Evolutionary conservation across 2,888 invertebrate genomes (phyloP).

Genomic region (Plagiodera versicolora): DNA sequence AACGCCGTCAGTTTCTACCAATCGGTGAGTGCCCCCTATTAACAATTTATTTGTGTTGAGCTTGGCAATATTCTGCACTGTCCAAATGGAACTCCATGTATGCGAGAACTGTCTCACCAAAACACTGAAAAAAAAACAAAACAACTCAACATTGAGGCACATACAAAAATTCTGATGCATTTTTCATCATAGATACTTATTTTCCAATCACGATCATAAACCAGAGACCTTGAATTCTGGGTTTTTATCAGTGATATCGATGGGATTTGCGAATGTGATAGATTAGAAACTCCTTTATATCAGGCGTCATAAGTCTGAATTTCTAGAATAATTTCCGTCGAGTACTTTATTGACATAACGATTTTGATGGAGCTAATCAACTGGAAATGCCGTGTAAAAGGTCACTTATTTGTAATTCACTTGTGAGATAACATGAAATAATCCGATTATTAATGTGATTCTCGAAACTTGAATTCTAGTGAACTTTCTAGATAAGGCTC

Average conservation of each 20-base stretch:
- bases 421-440: too few relatives aligned
- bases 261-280: neutral
- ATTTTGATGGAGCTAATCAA: too few relatives aligned
- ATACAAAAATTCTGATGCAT: too few relatives aligned
- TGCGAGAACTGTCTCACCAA: slow-evolving; percentile 86
- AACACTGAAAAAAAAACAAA: slow-evolving; percentile 67
- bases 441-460: too few relatives aligned
- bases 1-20: slow-evolving; percentile 34
- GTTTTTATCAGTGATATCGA: neutral
- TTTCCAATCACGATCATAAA: neutral
- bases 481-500: too few relatives aligned
- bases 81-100: slow-evolving; percentile 98
- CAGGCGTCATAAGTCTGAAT: neutral
- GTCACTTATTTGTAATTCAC: too few relatives aligned
- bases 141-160: neutral
- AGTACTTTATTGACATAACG: too few relatives aligned
- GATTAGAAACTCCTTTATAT: neutral
- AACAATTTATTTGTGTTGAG: slow-evolving; percentile 88
- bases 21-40: slow-evolving; percentile 28
- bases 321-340: too few relatives aligned
- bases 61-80: slow-evolving; percentile 98
- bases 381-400: too few relatives aligned
- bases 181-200: neutral
- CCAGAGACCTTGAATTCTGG: neutral
- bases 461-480: too few relatives aligned